A percentile compares a stretch with the other conserved stretches of the same genome.
Evolutionary conservation across 2,888 invertebrate species (phyloP).

Genomic region (Pristionchus exspectatus): DNA sequence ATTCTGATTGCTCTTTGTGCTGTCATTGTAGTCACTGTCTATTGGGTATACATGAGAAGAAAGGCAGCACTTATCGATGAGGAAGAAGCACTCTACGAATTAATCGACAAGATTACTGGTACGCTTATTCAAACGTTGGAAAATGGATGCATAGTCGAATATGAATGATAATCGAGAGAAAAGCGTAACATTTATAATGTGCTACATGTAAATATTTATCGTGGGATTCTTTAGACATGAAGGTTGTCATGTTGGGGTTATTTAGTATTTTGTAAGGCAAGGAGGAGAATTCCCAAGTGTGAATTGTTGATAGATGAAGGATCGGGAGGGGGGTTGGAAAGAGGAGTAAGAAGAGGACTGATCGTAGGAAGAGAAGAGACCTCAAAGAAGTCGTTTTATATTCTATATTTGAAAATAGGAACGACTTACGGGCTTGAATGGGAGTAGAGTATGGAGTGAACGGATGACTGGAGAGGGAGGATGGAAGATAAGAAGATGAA

Average conservation of each 20-base stretch:
- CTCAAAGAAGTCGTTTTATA: not conserved
- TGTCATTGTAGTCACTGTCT: slow-evolving; percentile 59
- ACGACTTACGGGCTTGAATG: not conserved
- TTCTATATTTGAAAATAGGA: not conserved
- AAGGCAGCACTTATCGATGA: slow-evolving; percentile 60
- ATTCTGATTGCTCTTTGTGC: slow-evolving; percentile 58
- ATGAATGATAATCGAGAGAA: not conserved
- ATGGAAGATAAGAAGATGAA: not conserved
- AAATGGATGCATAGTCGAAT: not conserved
- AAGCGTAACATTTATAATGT: not conserved
- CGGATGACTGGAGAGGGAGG: slow-evolving; percentile 6
- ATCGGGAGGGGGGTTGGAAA: not conserved
- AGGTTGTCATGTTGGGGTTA: not conserved
- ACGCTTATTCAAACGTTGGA: not conserved
- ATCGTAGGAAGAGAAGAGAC: not conserved
- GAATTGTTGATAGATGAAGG: slow-evolving; percentile 28
- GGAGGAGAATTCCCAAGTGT: slow-evolving; percentile 14
- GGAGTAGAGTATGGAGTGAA: not conserved
- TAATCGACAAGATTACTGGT: slow-evolving; percentile 73
- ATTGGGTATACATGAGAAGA: slow-evolving; percentile 62
- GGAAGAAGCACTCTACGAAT: slow-evolving; percentile 63
- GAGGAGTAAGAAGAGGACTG: not conserved
- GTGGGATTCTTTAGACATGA: not conserved
- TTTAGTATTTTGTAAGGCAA: slow-evolving; percentile 27
- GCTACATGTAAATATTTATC: too few relatives aligned